Evolutionary conservation across 2,797 vertebrate species (phyloP), one percentile per base, ranked within the genome.

Genomic region (Enteromius argenteus): DNA sequence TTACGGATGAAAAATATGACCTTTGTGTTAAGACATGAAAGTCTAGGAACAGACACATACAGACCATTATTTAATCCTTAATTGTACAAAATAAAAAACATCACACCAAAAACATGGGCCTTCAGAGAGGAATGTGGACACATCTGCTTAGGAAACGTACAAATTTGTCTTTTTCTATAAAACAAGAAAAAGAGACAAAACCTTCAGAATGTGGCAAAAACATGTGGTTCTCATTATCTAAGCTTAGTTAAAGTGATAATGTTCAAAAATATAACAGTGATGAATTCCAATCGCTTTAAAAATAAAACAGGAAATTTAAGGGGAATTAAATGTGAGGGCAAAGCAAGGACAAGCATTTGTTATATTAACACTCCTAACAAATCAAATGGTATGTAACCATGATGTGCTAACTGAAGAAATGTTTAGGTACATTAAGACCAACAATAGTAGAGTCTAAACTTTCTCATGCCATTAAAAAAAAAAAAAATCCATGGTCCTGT

Each of bases 141-240:
- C 53, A 85, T 83, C 51, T 84, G 86, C 89, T 86, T 86, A 89
- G 75, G 89, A 87, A 88, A 88, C 87, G 90, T 79, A 89, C 88
- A 90, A 89, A 90, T 88, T 88, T 88, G 87, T 84, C 72, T 90
- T 87, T 78, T 30, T 69, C 76, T 76, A 64, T 75, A 75, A 82
- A 88, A 76, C 68, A 42, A 42, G 39, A 42, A 8, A 39, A 39
- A 39, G 39, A 39, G 39, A 39, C 39, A 11, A 42, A 37, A 37
- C 37, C 37, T 5, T 84, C 76, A 89, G 51, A 81, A 88, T 32
- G 74, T 66, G 77, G 81, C 86, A 80, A 84, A 84, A 79, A 89
- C 88, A 91, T 89, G 87, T 89, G 87, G 72, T 88, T 89, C 78
- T 85, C 85, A 83, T 93, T 92, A 93, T 86, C 84, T 85, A 67